These are phyloP conservation scores for Iphiclides podalirius DNA, from an alignment of 2,888 invertebrate genomes.

Conservation along the genomic window DNA sequence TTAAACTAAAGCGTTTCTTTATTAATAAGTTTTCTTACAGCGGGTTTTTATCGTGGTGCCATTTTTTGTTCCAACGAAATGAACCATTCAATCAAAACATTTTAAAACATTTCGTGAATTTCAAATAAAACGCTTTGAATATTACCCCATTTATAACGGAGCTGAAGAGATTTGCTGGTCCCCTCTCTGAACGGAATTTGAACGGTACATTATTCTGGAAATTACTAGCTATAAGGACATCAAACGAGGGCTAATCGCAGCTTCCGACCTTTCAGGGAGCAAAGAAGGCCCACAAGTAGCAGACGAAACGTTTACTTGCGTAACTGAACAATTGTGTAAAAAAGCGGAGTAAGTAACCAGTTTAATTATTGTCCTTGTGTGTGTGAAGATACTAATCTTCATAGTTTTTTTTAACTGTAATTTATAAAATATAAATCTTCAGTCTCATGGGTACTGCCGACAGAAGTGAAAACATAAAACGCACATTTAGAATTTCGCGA, in stretches of 20 bases:
- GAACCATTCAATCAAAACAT: no score
- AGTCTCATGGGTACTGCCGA: no score
- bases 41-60: no score
- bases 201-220: constrained; percentile 62
- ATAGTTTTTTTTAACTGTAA: no score
- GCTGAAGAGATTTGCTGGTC: constrained; percentile 53
- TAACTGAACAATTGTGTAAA: background rate
- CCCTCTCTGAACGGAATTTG: constrained; percentile 70
- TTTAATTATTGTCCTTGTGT: no score
- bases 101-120: constrained; percentile 13
- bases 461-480: no score
- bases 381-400: no score
- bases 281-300: constrained; percentile 60
- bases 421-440: no score
- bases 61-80: no score
- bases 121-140: constrained; percentile 29
- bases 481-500: constrained; percentile 60
- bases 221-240: constrained; percentile 61
- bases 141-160: constrained; percentile 46
- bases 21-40: no score
- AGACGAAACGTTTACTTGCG: constrained; percentile 55
- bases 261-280: constrained; percentile 65
- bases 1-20: no score
- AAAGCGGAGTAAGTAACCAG: no score
- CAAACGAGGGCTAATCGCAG: constrained; percentile 75